Percentiles rank a stretch among this genome's conserved stretches.
phyloP scores from a whole-genome alignment of 2,797 vertebrate genomes.

The Gila robusta region DNA sequence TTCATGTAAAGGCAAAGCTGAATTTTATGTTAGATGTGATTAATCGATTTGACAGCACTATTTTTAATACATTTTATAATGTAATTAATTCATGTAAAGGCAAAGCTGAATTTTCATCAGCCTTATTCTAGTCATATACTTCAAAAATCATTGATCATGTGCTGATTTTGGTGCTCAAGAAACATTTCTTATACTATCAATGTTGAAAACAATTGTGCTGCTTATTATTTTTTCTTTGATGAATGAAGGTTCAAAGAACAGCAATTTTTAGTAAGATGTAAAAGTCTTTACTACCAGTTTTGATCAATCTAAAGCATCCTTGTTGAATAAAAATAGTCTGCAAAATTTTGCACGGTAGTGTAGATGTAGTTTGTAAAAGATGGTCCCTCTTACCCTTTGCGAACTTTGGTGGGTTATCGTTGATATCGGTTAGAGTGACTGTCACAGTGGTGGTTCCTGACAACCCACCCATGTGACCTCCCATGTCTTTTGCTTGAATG shows the following conservation, averaged over 20 bases:
- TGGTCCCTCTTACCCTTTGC: conserved; percentile 88
- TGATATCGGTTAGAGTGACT: conserved; percentile 93
- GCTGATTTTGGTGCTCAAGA: too few relatives aligned
- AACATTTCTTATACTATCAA: background rate
- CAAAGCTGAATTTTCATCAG: background rate
- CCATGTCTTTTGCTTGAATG: conserved; percentile 99
- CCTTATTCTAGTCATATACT: background rate
- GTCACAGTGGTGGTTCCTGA: conserved; percentile 97
- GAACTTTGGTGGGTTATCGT: conserved; percentile 98
- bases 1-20: too few relatives aligned
- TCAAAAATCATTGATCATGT: background rate
- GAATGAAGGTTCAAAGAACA: background rate
- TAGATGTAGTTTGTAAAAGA: background rate
- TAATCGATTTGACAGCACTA: too few relatives aligned
- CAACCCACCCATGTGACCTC: conserved; percentile 96
- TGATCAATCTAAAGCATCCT: background rate
- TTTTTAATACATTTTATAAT: background rate
- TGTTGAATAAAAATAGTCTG: background rate
- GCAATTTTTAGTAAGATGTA: background rate
- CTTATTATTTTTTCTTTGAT: background rate
- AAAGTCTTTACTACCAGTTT: background rate
- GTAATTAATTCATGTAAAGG: background rate
- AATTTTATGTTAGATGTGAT: too few relatives aligned
- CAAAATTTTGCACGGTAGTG: background rate
- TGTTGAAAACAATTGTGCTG: background rate